Conservation (phyloP, 1,140 invertebrate genomes). For the Brevipalpus yothersi region DNA sequence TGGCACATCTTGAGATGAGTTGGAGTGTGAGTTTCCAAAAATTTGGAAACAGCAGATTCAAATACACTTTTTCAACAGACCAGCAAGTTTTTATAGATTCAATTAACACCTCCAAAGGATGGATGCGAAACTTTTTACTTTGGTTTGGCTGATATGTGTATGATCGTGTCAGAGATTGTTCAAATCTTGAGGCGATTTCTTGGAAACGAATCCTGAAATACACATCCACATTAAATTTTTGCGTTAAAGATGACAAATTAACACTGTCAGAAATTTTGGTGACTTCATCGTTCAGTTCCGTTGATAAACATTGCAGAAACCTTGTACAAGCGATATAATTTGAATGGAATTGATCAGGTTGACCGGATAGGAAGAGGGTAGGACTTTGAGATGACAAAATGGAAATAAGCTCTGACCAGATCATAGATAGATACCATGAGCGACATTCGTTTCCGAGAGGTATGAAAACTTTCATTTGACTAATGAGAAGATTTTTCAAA, state of each 20-base stretch:
- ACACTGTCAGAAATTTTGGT: not conserved
- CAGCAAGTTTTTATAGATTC: conserved; percentile 36
- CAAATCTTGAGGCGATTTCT: conserved; percentile 50
- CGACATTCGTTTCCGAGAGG: not conserved
- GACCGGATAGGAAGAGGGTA: conserved; percentile 66
- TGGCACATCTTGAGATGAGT: conserved; percentile 42
- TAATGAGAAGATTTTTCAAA: conserved; percentile 1
- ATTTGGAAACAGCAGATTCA: conserved; percentile 40
- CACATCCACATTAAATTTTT: conserved; percentile 54
- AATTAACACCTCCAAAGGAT: conserved; percentile 25
- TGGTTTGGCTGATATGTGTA: conserved; percentile 1
- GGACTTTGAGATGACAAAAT: conserved; percentile 36
- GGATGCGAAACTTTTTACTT: conserved; percentile 12
- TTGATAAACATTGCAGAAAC: conserved; percentile 31
- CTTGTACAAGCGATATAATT: conserved; percentile 50
- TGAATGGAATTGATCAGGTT: conserved; percentile 36
- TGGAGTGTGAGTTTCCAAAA: conserved; percentile 71
- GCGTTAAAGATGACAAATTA: conserved; percentile 32
- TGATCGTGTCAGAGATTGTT: conserved; percentile 27
- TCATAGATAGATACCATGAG: conserved; percentile 63
- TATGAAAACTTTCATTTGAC: conserved; percentile 1
- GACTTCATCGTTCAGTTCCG: not conserved
- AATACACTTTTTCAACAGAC: conserved; percentile 37
- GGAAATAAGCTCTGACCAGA: conserved; percentile 53
- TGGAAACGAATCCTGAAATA: conserved; percentile 36